Conservation (phyloP, 2,797 vertebrate species). For the Corythornis leucogaster region DNA sequence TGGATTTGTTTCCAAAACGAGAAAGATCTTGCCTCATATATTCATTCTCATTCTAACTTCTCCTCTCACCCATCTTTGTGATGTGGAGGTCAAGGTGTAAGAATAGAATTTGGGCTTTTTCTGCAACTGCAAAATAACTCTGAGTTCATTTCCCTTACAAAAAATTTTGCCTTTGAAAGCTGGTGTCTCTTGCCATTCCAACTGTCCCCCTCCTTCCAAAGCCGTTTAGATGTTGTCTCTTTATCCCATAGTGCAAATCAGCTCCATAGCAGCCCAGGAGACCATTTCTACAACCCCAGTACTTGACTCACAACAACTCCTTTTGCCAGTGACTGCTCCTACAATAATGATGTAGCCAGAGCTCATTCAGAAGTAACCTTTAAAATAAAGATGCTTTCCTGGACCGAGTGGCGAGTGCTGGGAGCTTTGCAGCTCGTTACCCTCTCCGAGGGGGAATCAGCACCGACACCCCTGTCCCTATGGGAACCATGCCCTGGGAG, state of each 20-base stretch:
- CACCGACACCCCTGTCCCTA: accelerated
- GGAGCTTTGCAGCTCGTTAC: not conserved
- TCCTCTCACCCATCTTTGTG: accelerated
- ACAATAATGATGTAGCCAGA: not conserved
- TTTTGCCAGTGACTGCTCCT: not conserved
- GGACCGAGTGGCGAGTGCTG: accelerated
- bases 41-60: not conserved
- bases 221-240: not conserved
- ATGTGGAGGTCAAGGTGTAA: not conserved
- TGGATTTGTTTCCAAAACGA: not conserved
- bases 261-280: not conserved
- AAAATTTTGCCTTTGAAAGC: not conserved
- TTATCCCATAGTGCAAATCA: not conserved
- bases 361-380: not conserved
- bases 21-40: not conserved
- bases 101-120: not conserved
- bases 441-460: not conserved
- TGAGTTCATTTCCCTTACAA: not conserved
- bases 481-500: not conserved
- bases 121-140: not conserved
- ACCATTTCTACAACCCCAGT: not conserved
- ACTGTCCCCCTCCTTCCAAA: not conserved
- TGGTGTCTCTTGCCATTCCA: not conserved
- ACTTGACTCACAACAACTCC: not conserved
- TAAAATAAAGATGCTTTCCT: not conserved